Conservation (phyloP, 2,888 invertebrate species). For the Cerastis leucographa region DNA sequence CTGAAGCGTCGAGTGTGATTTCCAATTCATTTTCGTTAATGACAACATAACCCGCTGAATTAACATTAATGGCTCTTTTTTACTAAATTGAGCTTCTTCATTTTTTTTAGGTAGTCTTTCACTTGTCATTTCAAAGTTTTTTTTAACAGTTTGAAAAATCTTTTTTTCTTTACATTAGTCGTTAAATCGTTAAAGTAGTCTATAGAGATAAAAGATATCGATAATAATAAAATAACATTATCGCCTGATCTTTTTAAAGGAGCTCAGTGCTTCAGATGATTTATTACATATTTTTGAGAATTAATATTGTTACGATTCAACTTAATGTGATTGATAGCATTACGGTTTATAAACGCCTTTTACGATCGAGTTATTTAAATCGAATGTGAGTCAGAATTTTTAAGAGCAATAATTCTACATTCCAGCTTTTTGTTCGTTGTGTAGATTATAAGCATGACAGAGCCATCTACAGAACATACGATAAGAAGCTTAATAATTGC, state of each 20-base stretch:
- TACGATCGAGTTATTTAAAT: conserved; percentile 23
- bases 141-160: too few species aligned
- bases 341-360: conserved; percentile 28
- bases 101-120: background rate
- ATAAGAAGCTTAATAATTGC: background rate
- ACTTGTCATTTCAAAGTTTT: background rate
- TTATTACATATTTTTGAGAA: conserved; percentile 49
- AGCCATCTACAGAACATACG: background rate
- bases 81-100: background rate
- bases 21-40: conserved; percentile 49
- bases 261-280: conserved; percentile 48
- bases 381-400: conserved; percentile 22
- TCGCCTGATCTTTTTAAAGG: conserved; percentile 34
- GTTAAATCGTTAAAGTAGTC: background rate
- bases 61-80: background rate
- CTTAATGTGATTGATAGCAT: conserved; percentile 56
- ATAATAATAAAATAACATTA: conserved; percentile 27
- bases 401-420: conserved; percentile 12
- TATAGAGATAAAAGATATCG: conserved; percentile 26
- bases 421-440: background rate
- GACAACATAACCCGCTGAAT: conserved; percentile 11
- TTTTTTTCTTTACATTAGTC: background rate
- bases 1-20: conserved; percentile 33
- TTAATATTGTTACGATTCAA: conserved; percentile 55
- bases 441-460: background rate